Conservation (phyloP, 1,140 invertebrate species). For the Argopecten irradians region DNA sequence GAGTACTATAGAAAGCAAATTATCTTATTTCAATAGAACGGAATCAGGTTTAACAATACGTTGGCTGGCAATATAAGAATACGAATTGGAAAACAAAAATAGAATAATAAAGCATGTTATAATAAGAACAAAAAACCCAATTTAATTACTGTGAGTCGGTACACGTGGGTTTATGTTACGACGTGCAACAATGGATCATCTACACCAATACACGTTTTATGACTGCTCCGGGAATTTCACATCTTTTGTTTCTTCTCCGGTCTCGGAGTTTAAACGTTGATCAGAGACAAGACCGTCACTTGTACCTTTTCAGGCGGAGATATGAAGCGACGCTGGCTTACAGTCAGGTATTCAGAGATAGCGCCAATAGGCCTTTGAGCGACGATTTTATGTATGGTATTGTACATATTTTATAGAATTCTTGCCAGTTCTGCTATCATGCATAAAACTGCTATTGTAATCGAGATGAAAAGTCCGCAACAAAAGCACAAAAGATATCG, state of each 20-base stretch:
- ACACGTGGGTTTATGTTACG: not conserved
- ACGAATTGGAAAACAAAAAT: not conserved
- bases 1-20: no score
- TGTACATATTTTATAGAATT: constrained; percentile 2
- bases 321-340: not conserved
- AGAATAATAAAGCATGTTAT: constrained; percentile 14
- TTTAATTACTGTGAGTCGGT: not conserved
- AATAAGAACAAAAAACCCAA: not conserved
- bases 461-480: not conserved
- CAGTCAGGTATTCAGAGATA: not conserved
- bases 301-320: not conserved
- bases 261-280: constrained; percentile 16
- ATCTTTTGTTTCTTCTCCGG: not conserved
- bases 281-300: not conserved
- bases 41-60: not conserved
- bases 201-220: not conserved
- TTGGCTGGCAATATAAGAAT: not conserved
- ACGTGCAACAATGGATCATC: not conserved
- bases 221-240: not conserved
- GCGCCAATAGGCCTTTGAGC: not conserved
- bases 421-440: not conserved
- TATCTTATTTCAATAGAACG: no score
- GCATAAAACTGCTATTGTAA: not conserved
- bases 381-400: not conserved
- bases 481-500: constrained; percentile 10